Percentiles rank a stretch among this genome's conserved stretches.
These are phyloP conservation scores for Pseudomyrmex concolor DNA, from an alignment of 1,140 invertebrate species.

Conservation along the genomic window DNA sequence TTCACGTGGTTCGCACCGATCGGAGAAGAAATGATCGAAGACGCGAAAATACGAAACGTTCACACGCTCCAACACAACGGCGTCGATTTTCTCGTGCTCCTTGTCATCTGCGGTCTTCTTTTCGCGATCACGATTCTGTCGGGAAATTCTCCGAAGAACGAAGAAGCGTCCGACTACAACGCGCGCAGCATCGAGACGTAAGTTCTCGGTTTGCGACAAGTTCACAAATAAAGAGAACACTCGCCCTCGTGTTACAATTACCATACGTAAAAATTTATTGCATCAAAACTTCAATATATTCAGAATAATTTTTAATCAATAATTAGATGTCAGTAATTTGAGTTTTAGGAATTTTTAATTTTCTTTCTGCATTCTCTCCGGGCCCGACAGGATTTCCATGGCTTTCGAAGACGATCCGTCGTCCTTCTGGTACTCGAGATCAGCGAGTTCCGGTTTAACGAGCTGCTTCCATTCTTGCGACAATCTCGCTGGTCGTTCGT, in stretches of 20 bases:
- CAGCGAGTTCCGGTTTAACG: neutral
- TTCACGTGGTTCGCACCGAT: slow-evolving; percentile 56
- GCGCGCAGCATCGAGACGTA: slow-evolving; percentile 43
- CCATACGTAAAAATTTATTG: too few relatives aligned
- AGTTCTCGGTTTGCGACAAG: slow-evolving; percentile 84
- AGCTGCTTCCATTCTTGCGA: slow-evolving; percentile 32
- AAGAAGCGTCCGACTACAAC: slow-evolving; percentile 28
- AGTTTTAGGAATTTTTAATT: neutral
- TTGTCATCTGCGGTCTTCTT: slow-evolving; percentile 77
- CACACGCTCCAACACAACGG: slow-evolving; percentile 76
- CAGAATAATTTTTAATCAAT: too few relatives aligned
- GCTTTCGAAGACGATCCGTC: neutral
- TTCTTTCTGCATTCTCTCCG: too few relatives aligned
- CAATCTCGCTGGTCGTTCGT: slow-evolving; percentile 1
- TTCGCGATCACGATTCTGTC: slow-evolving; percentile 75
- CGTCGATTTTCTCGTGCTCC: slow-evolving; percentile 51
- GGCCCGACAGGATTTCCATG: slow-evolving; percentile 25
- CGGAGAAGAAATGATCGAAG: slow-evolving; percentile 25
- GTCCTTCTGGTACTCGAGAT: slow-evolving; percentile 3
- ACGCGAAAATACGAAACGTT: slow-evolving; percentile 78
- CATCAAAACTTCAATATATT: too few relatives aligned
- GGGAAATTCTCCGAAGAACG: slow-evolving; percentile 60
- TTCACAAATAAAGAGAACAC: slow-evolving; percentile 44
- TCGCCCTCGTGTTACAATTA: neutral
- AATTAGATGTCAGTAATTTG: too few relatives aligned